phyloP scores from a whole-genome alignment of 2,113 vertebrate genomes.

The Manacus vitellinus region DNA sequence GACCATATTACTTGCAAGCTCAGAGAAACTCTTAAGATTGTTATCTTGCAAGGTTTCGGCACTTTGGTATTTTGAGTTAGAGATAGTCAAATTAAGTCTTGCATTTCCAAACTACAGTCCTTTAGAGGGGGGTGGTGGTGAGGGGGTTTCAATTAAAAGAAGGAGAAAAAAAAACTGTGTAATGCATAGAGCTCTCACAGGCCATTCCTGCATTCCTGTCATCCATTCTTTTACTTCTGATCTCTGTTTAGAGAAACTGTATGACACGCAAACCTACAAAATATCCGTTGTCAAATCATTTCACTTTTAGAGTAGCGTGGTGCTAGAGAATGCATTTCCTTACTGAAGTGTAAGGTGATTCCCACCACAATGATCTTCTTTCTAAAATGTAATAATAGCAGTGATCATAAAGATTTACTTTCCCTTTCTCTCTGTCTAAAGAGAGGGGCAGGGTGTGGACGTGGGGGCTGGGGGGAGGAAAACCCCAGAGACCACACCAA shows the following conservation, averaged over 20 bases:
- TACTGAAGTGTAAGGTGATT: neutral
- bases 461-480: neutral
- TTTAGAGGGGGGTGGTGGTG: accelerated
- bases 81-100: neutral
- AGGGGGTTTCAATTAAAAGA: neutral
- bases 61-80: neutral
- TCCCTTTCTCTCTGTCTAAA: neutral
- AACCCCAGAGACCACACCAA: slow-evolving; percentile 20
- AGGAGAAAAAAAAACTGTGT: neutral
- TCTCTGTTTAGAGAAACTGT: neutral
- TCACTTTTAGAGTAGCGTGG: neutral
- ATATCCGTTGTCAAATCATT: neutral
- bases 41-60: neutral
- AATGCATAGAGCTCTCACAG: neutral
- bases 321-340: neutral
- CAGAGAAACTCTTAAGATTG: neutral
- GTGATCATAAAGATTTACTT: slow-evolving; percentile 6
- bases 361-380: neutral
- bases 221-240: neutral
- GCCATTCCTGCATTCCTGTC: neutral
- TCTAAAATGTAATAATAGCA: neutral
- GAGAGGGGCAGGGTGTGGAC: neutral
- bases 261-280: accelerated
- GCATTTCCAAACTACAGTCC: neutral
- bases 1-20: neutral